These are phyloP conservation scores for Littorina saxatilis DNA, from an alignment of 1,140 invertebrate species.

Conservation along the genomic window DNA sequence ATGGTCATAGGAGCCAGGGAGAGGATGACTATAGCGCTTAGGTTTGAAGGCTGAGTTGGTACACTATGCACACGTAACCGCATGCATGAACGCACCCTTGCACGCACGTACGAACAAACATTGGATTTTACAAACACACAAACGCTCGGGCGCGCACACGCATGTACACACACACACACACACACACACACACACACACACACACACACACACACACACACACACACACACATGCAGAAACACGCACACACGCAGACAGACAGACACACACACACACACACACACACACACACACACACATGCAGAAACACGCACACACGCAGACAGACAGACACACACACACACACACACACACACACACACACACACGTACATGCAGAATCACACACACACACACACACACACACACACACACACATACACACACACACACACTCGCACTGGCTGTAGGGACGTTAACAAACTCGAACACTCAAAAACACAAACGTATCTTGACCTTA, in stretches of 20 bases:
- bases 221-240: not conserved
- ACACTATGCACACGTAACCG: not conserved
- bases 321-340: conserved; percentile 23
- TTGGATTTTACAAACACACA: conserved; percentile 22
- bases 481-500: too few relatives aligned
- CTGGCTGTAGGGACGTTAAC: too few relatives aligned
- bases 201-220: conserved; percentile 14
- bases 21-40: too few relatives aligned
- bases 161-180: conserved; percentile 20
- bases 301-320: too few relatives aligned
- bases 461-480: too few relatives aligned
- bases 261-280: conserved; percentile 19
- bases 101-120: too few relatives aligned
- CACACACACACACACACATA: not conserved
- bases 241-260: too few relatives aligned
- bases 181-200: conserved; percentile 11
- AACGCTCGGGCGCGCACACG: not conserved
- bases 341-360: conserved; percentile 25
- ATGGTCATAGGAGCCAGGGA: too few relatives aligned
- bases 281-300: conserved; percentile 13
- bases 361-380: conserved; percentile 21
- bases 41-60: not conserved
- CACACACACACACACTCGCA: not conserved
- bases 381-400: too few relatives aligned
- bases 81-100: too few relatives aligned